phyloP scores from a whole-genome alignment of 2,113 vertebrate species.

The Chionodraco myersi region DNA sequence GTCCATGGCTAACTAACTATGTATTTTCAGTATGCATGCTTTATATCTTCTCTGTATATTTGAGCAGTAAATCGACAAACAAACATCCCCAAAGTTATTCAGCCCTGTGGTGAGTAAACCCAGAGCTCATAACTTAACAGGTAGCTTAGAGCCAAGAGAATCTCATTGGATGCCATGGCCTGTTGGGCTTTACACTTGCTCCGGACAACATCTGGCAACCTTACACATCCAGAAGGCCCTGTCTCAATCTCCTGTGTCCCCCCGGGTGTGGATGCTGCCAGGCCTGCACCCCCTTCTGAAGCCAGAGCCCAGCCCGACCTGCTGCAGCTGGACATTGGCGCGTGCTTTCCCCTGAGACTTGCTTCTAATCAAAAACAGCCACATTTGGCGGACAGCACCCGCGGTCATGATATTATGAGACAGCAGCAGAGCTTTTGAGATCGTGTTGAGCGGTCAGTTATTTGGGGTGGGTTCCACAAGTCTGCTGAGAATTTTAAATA shows the following conservation, averaged over 20 bases:
- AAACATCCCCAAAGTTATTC: constrained; percentile 21
- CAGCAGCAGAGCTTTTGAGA: constrained; percentile 57
- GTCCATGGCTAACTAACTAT: not conserved
- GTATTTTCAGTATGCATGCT: not conserved
- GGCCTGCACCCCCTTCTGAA: not conserved
- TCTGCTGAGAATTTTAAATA: constrained; percentile 43
- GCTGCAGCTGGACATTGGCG: constrained; percentile 59
- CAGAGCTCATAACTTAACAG: constrained; percentile 31
- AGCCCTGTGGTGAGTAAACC: constrained; percentile 15
- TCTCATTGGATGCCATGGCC: constrained; percentile 23
- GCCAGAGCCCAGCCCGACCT: constrained; percentile 28
- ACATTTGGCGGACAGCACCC: constrained; percentile 56
- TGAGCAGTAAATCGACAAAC: constrained; percentile 9
- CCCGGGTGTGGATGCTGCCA: constrained; percentile 42
- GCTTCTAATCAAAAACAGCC: constrained; percentile 66
- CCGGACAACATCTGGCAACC: constrained; percentile 67
- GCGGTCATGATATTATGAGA: constrained; percentile 69
- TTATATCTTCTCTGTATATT: not conserved
- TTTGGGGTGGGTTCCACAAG: constrained; percentile 38
- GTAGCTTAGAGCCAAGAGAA: constrained; percentile 16
- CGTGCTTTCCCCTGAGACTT: constrained; percentile 34
- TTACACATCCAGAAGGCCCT: constrained; percentile 50
- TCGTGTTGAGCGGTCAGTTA: constrained; percentile 42
- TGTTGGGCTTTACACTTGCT: constrained; percentile 34
- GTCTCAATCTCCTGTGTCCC: constrained; percentile 46